These are phyloP conservation scores for Neomorphus geoffroyi DNA, from an alignment of 2,797 vertebrate species.

Conservation along the genomic window DNA sequence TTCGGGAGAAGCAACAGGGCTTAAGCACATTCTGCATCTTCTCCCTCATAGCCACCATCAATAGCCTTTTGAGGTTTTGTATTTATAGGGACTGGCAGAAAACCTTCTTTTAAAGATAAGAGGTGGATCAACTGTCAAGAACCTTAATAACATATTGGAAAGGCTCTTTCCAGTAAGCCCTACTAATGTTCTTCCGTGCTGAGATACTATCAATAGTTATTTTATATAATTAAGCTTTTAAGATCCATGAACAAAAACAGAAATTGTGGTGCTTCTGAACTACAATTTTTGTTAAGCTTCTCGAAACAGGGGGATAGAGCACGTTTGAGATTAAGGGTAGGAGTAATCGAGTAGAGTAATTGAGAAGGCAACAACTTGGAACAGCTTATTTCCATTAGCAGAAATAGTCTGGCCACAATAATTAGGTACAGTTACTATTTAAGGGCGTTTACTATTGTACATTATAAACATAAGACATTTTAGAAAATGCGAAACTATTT, in stretches of 20 bases:
- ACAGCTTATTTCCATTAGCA: not conserved
- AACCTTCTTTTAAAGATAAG: not conserved
- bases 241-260: not conserved
- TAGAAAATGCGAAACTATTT: not conserved
- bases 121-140: not conserved
- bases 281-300: not conserved
- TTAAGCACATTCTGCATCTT: not conserved
- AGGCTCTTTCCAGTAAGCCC: not conserved
- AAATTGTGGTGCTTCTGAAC: not conserved
- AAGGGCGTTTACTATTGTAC: not conserved
- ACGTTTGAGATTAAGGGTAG: not conserved
- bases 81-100: not conserved
- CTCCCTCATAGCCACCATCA: accelerated
- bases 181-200: not conserved
- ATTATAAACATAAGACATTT: not conserved
- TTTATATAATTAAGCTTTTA: not conserved
- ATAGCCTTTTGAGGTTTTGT: not conserved
- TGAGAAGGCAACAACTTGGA: not conserved
- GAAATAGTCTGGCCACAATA: not conserved
- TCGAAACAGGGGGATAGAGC: not conserved
- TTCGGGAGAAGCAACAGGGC: not conserved
- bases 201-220: not conserved
- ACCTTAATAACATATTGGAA: not conserved
- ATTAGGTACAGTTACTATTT: not conserved
- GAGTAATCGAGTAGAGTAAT: not conserved